phyloP scores from a whole-genome alignment of 2,113 vertebrate genomes.

The Vulpes ferrilata region DNA sequence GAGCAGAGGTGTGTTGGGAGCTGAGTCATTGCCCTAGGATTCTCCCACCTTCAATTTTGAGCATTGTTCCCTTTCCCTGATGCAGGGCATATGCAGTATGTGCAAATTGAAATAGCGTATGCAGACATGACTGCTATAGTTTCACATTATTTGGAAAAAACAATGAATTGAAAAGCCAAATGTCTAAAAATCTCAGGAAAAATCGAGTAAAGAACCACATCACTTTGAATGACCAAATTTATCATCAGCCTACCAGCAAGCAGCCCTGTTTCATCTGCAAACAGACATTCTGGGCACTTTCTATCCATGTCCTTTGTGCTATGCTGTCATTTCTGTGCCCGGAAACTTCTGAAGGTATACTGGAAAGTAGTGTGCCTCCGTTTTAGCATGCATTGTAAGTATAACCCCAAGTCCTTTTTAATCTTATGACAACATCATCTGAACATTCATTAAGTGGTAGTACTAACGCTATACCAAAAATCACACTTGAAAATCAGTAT shows the following conservation, averaged over 20 bases:
- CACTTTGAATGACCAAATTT: not conserved
- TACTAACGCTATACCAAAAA: not conserved
- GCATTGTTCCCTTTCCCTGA: not conserved
- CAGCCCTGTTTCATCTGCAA: not conserved
- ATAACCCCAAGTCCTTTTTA: not conserved
- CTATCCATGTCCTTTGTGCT: not conserved
- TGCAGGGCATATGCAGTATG: not conserved
- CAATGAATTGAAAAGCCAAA: not conserved
- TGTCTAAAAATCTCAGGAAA: not conserved
- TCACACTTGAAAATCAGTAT: not conserved
- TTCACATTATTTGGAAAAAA: not conserved
- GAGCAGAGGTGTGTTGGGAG: not conserved
- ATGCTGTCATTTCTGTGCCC: not conserved
- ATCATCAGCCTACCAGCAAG: not conserved
- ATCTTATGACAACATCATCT: not conserved
- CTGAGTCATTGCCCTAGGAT: too few species aligned
- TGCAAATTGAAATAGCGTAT: not conserved
- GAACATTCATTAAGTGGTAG: not conserved
- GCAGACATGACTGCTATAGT: not conserved
- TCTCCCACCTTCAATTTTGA: not conserved
- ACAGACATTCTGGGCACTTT: not conserved
- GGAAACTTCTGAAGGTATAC: not conserved
- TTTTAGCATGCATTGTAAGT: not conserved
- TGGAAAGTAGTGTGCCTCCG: not conserved
- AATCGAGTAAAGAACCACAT: not conserved